A percentile compares a stretch with the other conserved stretches of the same genome.
These are phyloP conservation scores for Adelognathus sp. DNA, from an alignment of 2,888 invertebrate species.

Conservation along the genomic window DNA sequence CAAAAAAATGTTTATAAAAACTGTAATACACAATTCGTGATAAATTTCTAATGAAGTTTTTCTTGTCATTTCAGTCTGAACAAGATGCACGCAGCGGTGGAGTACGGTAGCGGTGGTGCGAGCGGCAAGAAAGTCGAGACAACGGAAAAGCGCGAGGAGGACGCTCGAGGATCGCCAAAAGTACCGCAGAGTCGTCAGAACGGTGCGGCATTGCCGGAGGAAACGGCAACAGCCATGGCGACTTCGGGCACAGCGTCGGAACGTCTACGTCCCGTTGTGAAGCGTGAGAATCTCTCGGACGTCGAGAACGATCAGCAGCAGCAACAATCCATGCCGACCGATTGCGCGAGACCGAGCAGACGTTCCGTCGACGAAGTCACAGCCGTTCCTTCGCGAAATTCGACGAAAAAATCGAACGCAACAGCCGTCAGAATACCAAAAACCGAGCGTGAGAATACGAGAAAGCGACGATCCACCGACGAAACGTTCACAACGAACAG, in stretches of 20 bases:
- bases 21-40: background rate
- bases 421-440: slow-evolving; percentile 54
- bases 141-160: slow-evolving; percentile 71
- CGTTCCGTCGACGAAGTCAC: slow-evolving; percentile 52
- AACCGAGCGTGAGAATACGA: slow-evolving; percentile 50
- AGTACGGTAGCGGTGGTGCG: slow-evolving; percentile 82
- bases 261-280: slow-evolving; percentile 49
- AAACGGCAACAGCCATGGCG: slow-evolving; percentile 71
- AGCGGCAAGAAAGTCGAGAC: slow-evolving; percentile 75
- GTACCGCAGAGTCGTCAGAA: slow-evolving; percentile 78
- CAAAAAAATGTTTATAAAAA: background rate
- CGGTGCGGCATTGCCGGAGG: slow-evolving; percentile 77
- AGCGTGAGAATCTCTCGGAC: slow-evolving; percentile 64
- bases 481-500: slow-evolving; percentile 64
- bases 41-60: background rate
- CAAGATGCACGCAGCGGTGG: slow-evolving; percentile 85
- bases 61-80: slow-evolving; percentile 81
- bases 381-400: slow-evolving; percentile 68
- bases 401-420: slow-evolving; percentile 63
- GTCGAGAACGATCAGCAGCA: slow-evolving; percentile 66
- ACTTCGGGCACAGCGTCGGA: slow-evolving; percentile 50
- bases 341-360: slow-evolving; percentile 31
- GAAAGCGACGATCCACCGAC: slow-evolving; percentile 67
- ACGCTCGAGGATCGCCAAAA: slow-evolving; percentile 72
- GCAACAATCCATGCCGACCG: slow-evolving; percentile 51